phyloP scores from a whole-genome alignment of 2,113 vertebrate species.

The Acanthisitta chloris region DNA sequence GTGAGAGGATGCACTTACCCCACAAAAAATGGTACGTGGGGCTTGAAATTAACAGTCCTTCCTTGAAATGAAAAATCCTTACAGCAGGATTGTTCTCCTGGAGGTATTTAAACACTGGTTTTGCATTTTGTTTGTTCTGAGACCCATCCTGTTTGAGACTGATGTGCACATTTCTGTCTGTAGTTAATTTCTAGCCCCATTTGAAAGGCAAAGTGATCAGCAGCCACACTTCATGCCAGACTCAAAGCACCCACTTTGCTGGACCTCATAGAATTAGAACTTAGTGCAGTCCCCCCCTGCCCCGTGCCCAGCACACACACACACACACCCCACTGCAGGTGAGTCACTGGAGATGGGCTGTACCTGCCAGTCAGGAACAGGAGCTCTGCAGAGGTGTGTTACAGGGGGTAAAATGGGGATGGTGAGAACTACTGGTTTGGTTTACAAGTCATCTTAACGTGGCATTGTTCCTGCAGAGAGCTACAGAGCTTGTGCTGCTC shows the following conservation, averaged over 20 bases:
- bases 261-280: neutral
- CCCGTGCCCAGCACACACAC: constrained; percentile 49
- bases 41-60: constrained; percentile 34
- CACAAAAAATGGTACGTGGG: neutral
- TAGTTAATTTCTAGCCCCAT: constrained; percentile 44
- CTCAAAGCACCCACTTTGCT: neutral
- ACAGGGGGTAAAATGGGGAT: neutral
- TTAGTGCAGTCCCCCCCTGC: neutral
- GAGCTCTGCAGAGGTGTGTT: neutral
- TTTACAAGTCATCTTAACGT: neutral
- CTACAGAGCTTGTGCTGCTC: neutral
- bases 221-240: constrained; percentile 58
- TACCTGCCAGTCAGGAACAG: neutral
- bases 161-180: neutral
- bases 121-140: neutral
- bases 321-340: constrained; percentile 24
- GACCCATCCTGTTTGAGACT: neutral
- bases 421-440: neutral
- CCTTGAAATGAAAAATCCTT: neutral
- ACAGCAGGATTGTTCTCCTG: neutral
- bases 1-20: constrained; percentile 21
- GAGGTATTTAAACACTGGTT: neutral
- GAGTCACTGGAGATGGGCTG: constrained; percentile 1
- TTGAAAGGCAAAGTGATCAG: neutral
- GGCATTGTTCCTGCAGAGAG: neutral